Evolutionary conservation across 92 coral and sea anemone genomes (phyloP).

Genomic region (Chrysogorgia sp.): DNA sequence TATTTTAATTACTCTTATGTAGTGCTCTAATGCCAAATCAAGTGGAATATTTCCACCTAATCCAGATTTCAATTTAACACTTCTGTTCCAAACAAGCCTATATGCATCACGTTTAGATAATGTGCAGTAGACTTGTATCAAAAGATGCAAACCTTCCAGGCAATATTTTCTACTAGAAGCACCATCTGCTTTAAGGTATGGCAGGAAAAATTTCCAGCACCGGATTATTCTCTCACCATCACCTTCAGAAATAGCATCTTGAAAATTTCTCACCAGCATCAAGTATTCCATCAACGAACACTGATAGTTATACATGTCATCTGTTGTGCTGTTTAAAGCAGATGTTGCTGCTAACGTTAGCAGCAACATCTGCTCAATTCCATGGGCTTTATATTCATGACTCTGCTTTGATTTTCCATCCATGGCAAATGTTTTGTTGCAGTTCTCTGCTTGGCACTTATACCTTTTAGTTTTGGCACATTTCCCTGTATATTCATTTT

Average conservation of each 20-base stretch:
- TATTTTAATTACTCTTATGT: too few relatives aligned
- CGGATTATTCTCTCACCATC: slow-evolving; percentile 21
- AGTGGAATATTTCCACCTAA: slow-evolving; percentile 46
- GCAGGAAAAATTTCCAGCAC: slow-evolving; percentile 26
- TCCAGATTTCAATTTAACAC: slow-evolving; percentile 42
- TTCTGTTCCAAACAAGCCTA: slow-evolving; percentile 29
- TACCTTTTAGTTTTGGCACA: slow-evolving; percentile 31
- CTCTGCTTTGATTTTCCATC: slow-evolving; percentile 27
- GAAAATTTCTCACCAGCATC: slow-evolving; percentile 20
- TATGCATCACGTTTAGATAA: slow-evolving; percentile 11
- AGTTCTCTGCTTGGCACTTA: slow-evolving; percentile 11
- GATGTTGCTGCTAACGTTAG: slow-evolving; percentile 28
- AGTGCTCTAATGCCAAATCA: slow-evolving; percentile 58
- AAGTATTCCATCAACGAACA: slow-evolving; percentile 17
- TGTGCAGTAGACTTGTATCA: slow-evolving; percentile 13
- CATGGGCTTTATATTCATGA: slow-evolving; percentile 31
- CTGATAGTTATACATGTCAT: slow-evolving; percentile 23
- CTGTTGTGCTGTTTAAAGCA: slow-evolving; percentile 21
- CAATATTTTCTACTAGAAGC: slow-evolving; percentile 31
- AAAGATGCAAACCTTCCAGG: slow-evolving; percentile 27
- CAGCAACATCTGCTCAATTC: slow-evolving; percentile 10
- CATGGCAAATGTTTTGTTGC: slow-evolving; percentile 25
- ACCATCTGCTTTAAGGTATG: slow-evolving; percentile 35
- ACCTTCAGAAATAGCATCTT: slow-evolving; percentile 31
- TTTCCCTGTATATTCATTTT: slow-evolving; percentile 1